Conservation (phyloP, 2,888 invertebrate species). For the Chrysopilus asiliformis region DNA sequence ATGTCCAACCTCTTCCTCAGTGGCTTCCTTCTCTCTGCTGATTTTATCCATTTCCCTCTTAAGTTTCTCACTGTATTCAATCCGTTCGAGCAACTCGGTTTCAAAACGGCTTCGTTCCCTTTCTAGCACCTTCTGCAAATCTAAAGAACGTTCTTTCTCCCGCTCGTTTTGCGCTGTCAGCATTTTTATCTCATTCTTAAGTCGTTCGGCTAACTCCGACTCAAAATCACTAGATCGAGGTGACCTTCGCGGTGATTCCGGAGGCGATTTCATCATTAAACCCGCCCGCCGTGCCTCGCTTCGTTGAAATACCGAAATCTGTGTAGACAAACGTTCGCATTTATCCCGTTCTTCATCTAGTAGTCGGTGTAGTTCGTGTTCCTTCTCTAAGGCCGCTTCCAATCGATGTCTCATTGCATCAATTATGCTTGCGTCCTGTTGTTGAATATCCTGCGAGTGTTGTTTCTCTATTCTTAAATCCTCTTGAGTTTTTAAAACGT, state of each 20-base stretch:
- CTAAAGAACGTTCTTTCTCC: conserved; percentile 38
- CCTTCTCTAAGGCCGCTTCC: conserved; percentile 49
- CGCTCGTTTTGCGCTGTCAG: conserved; percentile 40
- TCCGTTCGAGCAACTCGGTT: conserved; percentile 31
- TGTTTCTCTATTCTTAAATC: conserved; percentile 46
- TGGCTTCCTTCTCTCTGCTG: conserved; percentile 27
- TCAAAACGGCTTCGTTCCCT: conserved; percentile 34
- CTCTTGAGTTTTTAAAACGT: conserved; percentile 42
- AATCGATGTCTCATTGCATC: conserved; percentile 49
- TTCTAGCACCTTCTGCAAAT: conserved; percentile 37
- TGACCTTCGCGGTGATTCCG: conserved; percentile 31
- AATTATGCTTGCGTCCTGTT: conserved; percentile 53
- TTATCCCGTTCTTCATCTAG: conserved; percentile 43
- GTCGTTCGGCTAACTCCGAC: conserved; percentile 37
- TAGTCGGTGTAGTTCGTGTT: conserved; percentile 47
- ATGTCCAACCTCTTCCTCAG: conserved; percentile 30
- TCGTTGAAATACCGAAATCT: conserved; percentile 30
- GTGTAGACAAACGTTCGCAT: conserved; percentile 37
- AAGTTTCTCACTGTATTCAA: conserved; percentile 33
- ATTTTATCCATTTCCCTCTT: conserved; percentile 34
- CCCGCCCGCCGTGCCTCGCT: conserved; percentile 30
- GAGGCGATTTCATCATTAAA: conserved; percentile 27
- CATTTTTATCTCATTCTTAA: conserved; percentile 40
- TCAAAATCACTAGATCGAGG: conserved; percentile 31
- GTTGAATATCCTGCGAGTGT: conserved; percentile 41